A percentile compares a stretch with the other conserved stretches of the same genome.
phyloP scores from a whole-genome alignment of 2,113 vertebrate species.

The Nothobranchius kuhntae region DNA sequence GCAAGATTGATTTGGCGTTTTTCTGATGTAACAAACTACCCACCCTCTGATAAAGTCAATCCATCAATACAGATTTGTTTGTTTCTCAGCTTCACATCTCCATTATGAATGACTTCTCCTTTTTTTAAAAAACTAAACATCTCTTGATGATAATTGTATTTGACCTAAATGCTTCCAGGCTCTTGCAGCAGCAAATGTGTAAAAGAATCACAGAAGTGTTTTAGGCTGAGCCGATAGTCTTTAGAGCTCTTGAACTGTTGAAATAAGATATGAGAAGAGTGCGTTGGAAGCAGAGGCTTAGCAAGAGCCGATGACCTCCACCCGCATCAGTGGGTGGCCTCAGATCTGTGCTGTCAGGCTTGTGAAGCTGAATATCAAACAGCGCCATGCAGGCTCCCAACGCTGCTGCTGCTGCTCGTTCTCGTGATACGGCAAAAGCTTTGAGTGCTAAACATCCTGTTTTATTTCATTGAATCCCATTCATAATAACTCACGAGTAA shows the following conservation, averaged over 20 bases:
- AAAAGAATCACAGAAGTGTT: conserved; percentile 21
- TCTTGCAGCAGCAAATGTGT: conserved; percentile 6
- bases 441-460: neutral
- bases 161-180: conserved; percentile 15
- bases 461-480: too few species aligned
- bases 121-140: conserved; percentile 5
- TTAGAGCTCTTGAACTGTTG: conserved; percentile 39
- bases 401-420: conserved; percentile 14
- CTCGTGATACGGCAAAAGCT: conserved; percentile 27
- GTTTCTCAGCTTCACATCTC: conserved; percentile 18
- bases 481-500: too few species aligned
- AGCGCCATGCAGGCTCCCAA: conserved; percentile 1
- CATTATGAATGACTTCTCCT: neutral
- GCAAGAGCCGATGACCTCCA: conserved; percentile 56
- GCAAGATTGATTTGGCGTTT: neutral
- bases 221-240: conserved; percentile 16
- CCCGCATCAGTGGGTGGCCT: conserved; percentile 58
- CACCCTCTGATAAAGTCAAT: neutral
- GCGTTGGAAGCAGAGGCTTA: conserved; percentile 49
- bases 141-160: neutral
- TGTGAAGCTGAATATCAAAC: conserved; percentile 67
- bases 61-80: neutral
- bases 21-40: conserved; percentile 1
- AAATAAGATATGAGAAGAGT: conserved; percentile 60
- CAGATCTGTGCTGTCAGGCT: conserved; percentile 60